Evolutionary conservation across 37 sponge, comb jelly and placozoan species (phyloP), one percentile per base, ranked within the genome.

Genomic region (Aplysina aerophoba): DNA sequence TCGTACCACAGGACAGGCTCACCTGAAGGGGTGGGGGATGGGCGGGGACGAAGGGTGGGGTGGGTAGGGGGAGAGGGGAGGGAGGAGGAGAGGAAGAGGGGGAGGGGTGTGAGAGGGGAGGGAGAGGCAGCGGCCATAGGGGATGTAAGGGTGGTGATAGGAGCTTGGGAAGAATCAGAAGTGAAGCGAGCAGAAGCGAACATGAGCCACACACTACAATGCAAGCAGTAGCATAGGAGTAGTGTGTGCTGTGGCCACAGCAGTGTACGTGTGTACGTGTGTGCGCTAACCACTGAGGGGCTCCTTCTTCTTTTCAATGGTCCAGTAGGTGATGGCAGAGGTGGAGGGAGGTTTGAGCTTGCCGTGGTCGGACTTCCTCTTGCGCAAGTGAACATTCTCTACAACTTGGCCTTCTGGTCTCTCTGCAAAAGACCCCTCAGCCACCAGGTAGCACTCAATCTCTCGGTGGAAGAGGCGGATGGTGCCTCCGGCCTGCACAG

Each of bases 241-340:
- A n/a, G n/a, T n/a, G n/a, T n/a, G 50, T 44, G 50, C 50, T 44
- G 8, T 44, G 50, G 8, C 50, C 3, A 8, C 50, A 44, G 3
- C 38, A 12, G 12, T 25, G 27, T 25, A 2, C 12, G 11, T 62
- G 4, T 11, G 12, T 25, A 44, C 6, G 50, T 3, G 50, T 44
- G 8, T 44, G 50, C 50, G 8, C 79, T 68, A 62, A 88, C 94
- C 94, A 80, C 80, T 87, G 5, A 56, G 59, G 33, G 93, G 81
- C 24, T 86, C 82, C 38, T 54, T 67, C 63, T 85, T 85, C 64
- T 87, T 83, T 81, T 95, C 96, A 84, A 95, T 90, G 67, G 86
- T 85, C 96, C 96, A 95, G 80, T 92, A 95, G 33, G 90, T 90
- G 28, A 93, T 95, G 66, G 93, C 89, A 73, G 91, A 91, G 12